A percentile compares a stretch with the other conserved stretches of the same genome.
These are phyloP conservation scores for Leptopilina boulardi DNA, from an alignment of 1,140 invertebrate species.

Conservation along the genomic window DNA sequence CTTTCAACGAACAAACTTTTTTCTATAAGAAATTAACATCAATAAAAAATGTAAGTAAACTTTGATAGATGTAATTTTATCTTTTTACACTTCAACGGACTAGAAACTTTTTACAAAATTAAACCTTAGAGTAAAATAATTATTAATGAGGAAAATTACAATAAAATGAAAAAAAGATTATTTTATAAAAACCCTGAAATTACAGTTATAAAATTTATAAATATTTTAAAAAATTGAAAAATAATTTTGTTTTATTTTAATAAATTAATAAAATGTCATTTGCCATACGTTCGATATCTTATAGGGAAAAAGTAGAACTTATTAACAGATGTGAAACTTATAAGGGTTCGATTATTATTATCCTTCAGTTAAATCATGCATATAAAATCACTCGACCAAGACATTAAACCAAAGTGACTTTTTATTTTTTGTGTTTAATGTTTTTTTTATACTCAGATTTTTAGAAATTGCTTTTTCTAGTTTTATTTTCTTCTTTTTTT, in stretches of 20 bases:
- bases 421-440: background rate
- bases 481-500: background rate
- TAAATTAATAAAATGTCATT: background rate
- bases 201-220: too few species aligned
- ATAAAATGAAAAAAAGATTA: too few species aligned
- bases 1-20: background rate
- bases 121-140: too few species aligned
- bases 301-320: background rate
- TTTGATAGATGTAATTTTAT: too few species aligned
- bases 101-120: too few species aligned
- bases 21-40: too few species aligned
- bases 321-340: background rate
- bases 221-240: too few species aligned
- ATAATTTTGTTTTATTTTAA: too few species aligned
- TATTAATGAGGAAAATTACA: too few species aligned
- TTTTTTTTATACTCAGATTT: background rate
- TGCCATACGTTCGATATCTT: background rate
- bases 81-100: too few species aligned
- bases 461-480: background rate
- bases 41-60: too few species aligned
- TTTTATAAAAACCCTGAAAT: too few species aligned
- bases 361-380: background rate
- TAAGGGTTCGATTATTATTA: background rate
- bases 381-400: background rate
- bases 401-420: background rate